Conservation (phyloP, 2,797 vertebrate species). For the Acrossocheilus wenchowensis region DNA sequence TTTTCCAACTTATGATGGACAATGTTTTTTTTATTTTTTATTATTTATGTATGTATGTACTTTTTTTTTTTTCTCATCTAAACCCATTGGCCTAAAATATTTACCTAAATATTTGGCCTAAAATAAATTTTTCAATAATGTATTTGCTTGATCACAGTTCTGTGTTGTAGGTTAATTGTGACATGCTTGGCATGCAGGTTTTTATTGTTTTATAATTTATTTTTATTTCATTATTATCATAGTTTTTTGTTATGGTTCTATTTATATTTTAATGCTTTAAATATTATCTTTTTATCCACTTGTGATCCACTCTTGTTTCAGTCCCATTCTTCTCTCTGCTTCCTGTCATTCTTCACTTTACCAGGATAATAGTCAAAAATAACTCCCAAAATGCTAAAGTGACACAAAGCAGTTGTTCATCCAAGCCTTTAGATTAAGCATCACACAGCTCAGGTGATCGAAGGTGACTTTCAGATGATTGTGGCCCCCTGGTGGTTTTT, state of each 20-base stretch:
- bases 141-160: too few species aligned
- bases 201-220: too few species aligned
- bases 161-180: too few species aligned
- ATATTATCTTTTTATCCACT: not conserved
- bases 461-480: not conserved
- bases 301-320: not conserved
- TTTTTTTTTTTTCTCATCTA: too few species aligned
- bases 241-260: not conserved
- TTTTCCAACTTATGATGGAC: not conserved
- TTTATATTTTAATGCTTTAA: not conserved
- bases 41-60: too few species aligned
- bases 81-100: not conserved
- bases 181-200: too few species aligned
- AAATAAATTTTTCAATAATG: not conserved
- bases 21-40: too few species aligned
- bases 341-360: not conserved
- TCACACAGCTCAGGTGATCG: not conserved
- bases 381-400: not conserved
- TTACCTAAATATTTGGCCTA: too few species aligned
- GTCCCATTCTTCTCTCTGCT: not conserved
- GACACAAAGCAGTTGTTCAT: not conserved
- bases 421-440: not conserved
- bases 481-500: not conserved
- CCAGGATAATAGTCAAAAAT: not conserved
- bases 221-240: too few species aligned